Conservation (phyloP, 1,140 invertebrate genomes). For the Conus betulinus region DNA sequence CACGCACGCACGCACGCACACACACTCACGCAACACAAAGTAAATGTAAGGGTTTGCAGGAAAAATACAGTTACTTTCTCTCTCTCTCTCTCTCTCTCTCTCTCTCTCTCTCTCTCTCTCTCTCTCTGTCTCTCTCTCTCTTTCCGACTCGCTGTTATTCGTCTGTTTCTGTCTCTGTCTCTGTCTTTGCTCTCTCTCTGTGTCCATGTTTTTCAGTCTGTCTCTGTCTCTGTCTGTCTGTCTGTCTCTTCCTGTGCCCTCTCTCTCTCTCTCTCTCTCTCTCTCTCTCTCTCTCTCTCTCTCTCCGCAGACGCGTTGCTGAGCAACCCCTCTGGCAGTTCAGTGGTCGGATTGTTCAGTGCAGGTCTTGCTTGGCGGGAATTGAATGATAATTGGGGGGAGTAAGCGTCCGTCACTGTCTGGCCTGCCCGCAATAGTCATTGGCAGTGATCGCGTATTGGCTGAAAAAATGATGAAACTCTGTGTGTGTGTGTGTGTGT, state of each 20-base stretch:
- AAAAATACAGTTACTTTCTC: background rate
- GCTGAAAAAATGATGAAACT: too few species aligned
- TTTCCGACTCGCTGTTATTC: background rate
- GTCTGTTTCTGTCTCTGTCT: background rate
- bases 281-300: constrained; percentile 6
- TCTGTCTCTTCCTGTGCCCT: background rate
- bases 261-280: background rate
- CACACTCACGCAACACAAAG: too few species aligned
- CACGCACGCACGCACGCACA: too few species aligned
- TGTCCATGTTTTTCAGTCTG: background rate
- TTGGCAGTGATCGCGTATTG: too few species aligned
- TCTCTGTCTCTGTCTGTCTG: background rate
- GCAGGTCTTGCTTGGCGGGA: too few species aligned
- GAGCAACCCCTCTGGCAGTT: too few species aligned
- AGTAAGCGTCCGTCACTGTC: too few species aligned
- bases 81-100: background rate
- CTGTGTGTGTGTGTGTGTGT: too few species aligned
- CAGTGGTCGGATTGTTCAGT: too few species aligned
- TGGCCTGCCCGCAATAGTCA: too few species aligned
- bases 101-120: background rate
- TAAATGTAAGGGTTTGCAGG: too few species aligned
- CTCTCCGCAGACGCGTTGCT: background rate
- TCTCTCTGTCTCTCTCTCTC: background rate
- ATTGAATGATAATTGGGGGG: too few species aligned
- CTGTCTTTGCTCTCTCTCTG: background rate